Base-by-base conservation (phyloP, 2,113 vertebrate species). In the Hippocampus mohnikei region DNA sequence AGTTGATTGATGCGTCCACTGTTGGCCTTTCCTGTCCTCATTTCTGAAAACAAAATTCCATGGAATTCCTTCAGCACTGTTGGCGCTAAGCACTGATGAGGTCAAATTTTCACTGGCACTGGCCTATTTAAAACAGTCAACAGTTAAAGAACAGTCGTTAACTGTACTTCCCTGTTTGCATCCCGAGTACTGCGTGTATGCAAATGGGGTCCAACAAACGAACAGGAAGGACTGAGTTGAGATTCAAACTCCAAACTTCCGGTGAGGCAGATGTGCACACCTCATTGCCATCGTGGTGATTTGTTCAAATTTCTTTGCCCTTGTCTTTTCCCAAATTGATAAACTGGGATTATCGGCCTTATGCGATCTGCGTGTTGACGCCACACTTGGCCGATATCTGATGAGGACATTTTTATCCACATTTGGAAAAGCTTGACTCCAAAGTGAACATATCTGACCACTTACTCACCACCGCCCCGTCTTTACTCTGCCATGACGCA, bases 1-100 rank as follows among this genome's bases (percentile, higher is more conserved):
- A 58, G 63, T 75, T 89, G 87, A 91, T 90, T 91, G 86, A 84
- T 90, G 87, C 80, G 69, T 86, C 79, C 71, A 73, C 83, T 86
- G 79, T 87, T 87, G 75, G 70, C 79, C 67, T 87, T 89, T 88
- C 82, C 82, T 79, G 83, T 83, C 77, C 77, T 88, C 81, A 80
- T 88, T 88, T 86, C 71, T 81, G 75, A 83, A 87, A 83, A 85
- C 82, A 85, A 82, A 84, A 87, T 89, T 87, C 81, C 83, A 82
- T 73, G 82, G 78, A 85, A 87, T 84, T 90, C 77, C 80, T 84
- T 79, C 62, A 70, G 72, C 41, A 18, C 41, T 84, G 87, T 84
- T 85, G 80, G 77, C 73, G 81, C 81, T 56, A 76, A 84, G 83
- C 84, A 85, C 68, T 81, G 80, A 77, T 62, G 73, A 85, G 86